Evolutionary conservation across 2,888 invertebrate genomes (phyloP).

Genomic region (Smittia aterrima): DNA sequence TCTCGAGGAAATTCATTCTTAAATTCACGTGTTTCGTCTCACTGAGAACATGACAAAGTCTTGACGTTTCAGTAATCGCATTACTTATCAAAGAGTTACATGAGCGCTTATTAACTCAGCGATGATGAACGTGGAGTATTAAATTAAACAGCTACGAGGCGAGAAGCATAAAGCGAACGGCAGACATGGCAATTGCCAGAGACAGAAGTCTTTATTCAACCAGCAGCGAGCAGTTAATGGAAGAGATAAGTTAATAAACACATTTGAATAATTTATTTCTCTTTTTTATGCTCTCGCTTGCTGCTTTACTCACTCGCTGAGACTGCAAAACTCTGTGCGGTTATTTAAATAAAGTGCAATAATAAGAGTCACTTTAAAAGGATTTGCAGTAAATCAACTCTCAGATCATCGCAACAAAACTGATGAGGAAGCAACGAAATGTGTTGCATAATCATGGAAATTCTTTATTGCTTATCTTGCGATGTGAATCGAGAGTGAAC

Average conservation of each 20-base stretch:
- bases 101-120: neutral
- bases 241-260: constrained; percentile 7
- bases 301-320: neutral
- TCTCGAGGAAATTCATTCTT: neutral
- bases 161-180: too few relatives aligned
- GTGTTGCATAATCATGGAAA: neutral
- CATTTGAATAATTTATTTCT: constrained; percentile 8
- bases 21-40: neutral
- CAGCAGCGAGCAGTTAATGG: neutral
- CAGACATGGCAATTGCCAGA: neutral
- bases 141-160: neutral
- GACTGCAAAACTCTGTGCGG: neutral
- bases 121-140: neutral
- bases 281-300: neutral
- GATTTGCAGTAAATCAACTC: neutral
- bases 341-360: neutral
- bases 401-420: too few relatives aligned
- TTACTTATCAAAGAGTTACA: neutral
- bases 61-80: neutral
- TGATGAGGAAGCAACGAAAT: neutral
- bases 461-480: too few relatives aligned
- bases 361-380: neutral
- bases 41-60: neutral
- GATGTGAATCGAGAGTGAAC: too few relatives aligned
- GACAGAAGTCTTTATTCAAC: neutral